Evolutionary conservation across 2,113 vertebrate genomes (phyloP).

Genomic region (Narcine bancroftii): DNA sequence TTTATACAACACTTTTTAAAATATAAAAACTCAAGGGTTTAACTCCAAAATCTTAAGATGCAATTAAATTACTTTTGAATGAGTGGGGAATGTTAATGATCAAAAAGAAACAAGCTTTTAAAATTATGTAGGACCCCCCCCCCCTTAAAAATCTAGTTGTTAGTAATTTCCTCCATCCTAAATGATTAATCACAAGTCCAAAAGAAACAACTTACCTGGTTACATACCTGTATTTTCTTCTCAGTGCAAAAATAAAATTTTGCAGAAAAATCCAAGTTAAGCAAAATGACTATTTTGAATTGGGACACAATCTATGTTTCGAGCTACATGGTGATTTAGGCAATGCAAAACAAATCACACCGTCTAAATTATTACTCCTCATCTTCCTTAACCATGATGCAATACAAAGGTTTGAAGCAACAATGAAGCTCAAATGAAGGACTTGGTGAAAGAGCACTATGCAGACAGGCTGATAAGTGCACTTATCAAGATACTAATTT

Average conservation of each 20-base stretch:
- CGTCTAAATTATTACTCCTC: slow-evolving; percentile 24
- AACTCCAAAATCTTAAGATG: background rate
- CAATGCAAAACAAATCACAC: slow-evolving; percentile 37
- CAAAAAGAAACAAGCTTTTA: background rate
- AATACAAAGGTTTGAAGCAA: slow-evolving; percentile 29
- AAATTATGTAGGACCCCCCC: background rate
- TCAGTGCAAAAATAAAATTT: background rate
- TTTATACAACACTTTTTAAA: background rate
- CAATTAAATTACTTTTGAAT: background rate
- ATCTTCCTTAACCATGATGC: slow-evolving; percentile 23
- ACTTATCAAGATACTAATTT: background rate
- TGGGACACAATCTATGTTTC: background rate
- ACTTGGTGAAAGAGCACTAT: slow-evolving; percentile 20
- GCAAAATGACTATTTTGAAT: background rate
- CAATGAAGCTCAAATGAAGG: slow-evolving; percentile 29
- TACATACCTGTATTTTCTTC: slow-evolving; percentile 22
- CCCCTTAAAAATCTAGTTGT: background rate
- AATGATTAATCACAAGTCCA: background rate
- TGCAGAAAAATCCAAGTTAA: slow-evolving; percentile 25
- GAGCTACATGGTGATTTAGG: slow-evolving; percentile 15
- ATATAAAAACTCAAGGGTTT: background rate
- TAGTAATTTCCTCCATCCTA: background rate
- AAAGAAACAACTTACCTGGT: background rate
- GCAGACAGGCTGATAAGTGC: slow-evolving; percentile 1
- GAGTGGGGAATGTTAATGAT: background rate